Conservation (phyloP, 2,113 vertebrate genomes). For the Leiothrix lutea region DNA sequence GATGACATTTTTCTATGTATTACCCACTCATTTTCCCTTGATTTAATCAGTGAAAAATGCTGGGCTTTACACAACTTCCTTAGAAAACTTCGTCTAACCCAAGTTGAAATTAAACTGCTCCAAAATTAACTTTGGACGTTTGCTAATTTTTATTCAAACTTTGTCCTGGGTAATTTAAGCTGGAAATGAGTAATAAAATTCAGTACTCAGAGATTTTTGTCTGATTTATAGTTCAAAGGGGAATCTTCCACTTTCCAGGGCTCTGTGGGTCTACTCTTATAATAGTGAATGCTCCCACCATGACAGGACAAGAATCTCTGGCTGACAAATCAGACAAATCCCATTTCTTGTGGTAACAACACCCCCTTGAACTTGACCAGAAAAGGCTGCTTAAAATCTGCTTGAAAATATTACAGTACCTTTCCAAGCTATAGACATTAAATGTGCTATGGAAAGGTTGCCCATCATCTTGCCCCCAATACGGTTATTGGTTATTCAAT, state of each 20-base stretch:
- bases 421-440: neutral
- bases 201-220: neutral
- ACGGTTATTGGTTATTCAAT: neutral
- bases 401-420: neutral
- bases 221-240: neutral
- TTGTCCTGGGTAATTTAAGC: neutral
- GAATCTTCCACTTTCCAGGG: neutral
- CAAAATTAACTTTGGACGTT: neutral
- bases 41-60: conserved; percentile 2
- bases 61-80: neutral
- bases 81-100: neutral
- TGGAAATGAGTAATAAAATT: neutral
- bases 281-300: neutral
- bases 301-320: neutral
- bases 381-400: neutral
- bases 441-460: neutral
- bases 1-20: neutral
- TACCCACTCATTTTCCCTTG: neutral
- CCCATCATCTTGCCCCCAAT: neutral
- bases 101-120: neutral
- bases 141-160: neutral
- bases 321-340: neutral
- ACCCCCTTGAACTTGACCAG: neutral
- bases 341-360: neutral
- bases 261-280: neutral